Evolutionary conservation across 2,797 vertebrate species (phyloP).

Genomic region (Sebastes itinus): DNA sequence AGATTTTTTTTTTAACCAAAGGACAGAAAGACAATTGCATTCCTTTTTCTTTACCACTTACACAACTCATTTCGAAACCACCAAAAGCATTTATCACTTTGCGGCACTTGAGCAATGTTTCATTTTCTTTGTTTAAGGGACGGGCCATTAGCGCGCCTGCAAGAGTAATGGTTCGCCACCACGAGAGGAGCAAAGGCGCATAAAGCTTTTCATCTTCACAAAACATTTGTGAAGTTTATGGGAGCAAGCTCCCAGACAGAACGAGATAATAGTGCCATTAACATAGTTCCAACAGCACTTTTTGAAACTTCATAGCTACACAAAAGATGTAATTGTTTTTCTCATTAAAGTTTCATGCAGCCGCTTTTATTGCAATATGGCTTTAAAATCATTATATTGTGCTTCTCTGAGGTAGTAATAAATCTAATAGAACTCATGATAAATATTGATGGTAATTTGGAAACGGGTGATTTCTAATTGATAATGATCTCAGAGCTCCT

Average conservation of each 20-base stretch:
- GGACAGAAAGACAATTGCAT: slow-evolving; percentile 39
- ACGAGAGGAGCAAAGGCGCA: slow-evolving; percentile 19
- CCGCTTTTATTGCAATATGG: not conserved
- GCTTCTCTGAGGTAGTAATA: not conserved
- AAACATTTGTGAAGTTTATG: slow-evolving; percentile 60
- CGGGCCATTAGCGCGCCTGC: slow-evolving; percentile 65
- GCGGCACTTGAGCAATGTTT: slow-evolving; percentile 53
- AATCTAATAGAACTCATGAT: not conserved
- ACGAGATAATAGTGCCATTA: slow-evolving; percentile 30
- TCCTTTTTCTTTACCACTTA: slow-evolving; percentile 37
- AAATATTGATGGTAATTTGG: not conserved
- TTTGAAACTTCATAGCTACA: slow-evolving; percentile 30
- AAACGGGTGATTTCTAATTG: not conserved
- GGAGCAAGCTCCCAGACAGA: slow-evolving; percentile 26
- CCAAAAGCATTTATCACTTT: slow-evolving; percentile 58
- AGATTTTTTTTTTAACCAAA: slow-evolving; percentile 25
- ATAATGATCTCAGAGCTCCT: not conserved
- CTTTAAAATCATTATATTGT: slow-evolving; percentile 6
- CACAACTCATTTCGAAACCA: slow-evolving; percentile 42
- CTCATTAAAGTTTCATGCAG: slow-evolving; percentile 55
- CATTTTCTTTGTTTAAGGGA: slow-evolving; percentile 66
- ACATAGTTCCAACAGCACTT: slow-evolving; percentile 36
- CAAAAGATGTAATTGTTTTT: slow-evolving; percentile 40
- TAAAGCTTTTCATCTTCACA: slow-evolving; percentile 68
- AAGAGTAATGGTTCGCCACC: slow-evolving; percentile 65